These are phyloP conservation scores for Brachyptera putata DNA, from an alignment of 2,888 invertebrate genomes.

Conservation along the genomic window DNA sequence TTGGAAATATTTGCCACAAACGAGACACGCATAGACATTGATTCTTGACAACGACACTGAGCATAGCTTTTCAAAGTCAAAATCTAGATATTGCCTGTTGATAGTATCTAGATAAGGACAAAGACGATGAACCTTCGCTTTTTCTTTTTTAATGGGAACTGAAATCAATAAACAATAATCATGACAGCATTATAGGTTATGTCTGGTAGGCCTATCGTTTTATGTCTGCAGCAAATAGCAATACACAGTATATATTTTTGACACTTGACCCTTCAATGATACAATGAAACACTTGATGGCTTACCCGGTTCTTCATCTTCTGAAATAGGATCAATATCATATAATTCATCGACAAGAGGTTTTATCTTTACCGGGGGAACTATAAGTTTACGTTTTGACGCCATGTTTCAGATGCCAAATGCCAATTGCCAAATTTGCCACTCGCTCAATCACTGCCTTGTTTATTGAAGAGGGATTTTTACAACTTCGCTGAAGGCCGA, in stretches of 20 bases:
- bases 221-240: too few species aligned
- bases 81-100: conserved; percentile 92
- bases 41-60: conserved; percentile 96
- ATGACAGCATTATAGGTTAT: not conserved
- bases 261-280: too few species aligned
- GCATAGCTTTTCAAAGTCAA: conserved; percentile 99
- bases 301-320: conserved; percentile 33
- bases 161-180: conserved; percentile 17
- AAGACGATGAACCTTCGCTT: conserved; percentile 47
- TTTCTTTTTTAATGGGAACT: conserved; percentile 18
- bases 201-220: too few species aligned
- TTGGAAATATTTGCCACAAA: conserved; percentile 97
- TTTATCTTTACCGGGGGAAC: not conserved
- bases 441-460: too few species aligned
- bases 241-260: too few species aligned
- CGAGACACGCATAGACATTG: conserved; percentile 98
- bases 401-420: too few species aligned
- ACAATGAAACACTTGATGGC: too few species aligned
- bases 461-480: too few species aligned
- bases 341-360: not conserved
- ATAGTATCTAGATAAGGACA: conserved; percentile 99
- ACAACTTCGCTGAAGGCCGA: too few species aligned
- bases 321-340: conserved; percentile 35
- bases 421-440: too few species aligned
- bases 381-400: not conserved